A percentile compares a stretch with the other conserved stretches of the same genome.
Evolutionary conservation across 30 jellyfish, hydroid and myxozoan species (phyloP).

Genomic region (Turritopsis rubra): DNA sequence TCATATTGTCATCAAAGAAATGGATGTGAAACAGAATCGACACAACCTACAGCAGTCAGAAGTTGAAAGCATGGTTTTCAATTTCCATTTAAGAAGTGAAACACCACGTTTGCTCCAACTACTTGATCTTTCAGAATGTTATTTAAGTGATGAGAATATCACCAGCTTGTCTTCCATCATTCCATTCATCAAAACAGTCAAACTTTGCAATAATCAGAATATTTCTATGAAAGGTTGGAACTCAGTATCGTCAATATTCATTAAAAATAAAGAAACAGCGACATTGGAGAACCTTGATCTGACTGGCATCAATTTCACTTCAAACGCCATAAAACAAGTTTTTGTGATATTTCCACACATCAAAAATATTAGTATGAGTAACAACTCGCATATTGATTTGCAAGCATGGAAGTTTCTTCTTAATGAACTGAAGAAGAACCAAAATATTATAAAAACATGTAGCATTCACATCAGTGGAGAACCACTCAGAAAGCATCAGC

Average conservation of each 20-base stretch:
- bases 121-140: background rate
- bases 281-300: background rate
- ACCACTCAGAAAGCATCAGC: background rate
- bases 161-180: background rate
- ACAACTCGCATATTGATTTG: background rate
- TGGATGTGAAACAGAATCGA: background rate
- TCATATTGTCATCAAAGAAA: background rate
- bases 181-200: background rate
- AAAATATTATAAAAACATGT: too few species aligned
- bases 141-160: background rate
- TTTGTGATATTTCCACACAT: background rate
- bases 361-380: background rate
- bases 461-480: background rate
- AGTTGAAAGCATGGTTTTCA: background rate
- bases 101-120: background rate
- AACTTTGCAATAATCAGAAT: background rate
- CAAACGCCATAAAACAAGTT: background rate
- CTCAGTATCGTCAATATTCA: background rate
- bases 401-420: background rate
- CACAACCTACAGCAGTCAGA: background rate
- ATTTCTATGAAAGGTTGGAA: background rate
- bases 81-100: background rate
- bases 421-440: background rate
- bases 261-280: background rate
- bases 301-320: background rate